phyloP scores from a whole-genome alignment of 2,888 invertebrate genomes.

The Neelides folsomi region DNA sequence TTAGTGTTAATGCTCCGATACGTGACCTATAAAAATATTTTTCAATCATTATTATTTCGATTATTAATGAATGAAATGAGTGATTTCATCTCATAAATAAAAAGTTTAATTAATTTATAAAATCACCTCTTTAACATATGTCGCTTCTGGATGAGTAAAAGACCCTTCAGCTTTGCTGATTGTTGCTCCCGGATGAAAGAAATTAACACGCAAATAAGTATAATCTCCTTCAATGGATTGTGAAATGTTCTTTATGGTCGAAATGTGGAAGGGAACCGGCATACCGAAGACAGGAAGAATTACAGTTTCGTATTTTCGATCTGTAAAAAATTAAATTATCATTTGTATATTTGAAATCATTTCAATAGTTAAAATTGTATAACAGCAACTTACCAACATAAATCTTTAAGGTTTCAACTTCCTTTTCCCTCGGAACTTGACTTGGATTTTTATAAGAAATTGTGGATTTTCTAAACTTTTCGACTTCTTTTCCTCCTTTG shows the following conservation, averaged over 20 bases:
- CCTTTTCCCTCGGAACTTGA: constrained; percentile 85
- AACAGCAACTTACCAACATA: constrained; percentile 77
- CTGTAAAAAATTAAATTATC: constrained; percentile 43
- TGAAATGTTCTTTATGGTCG: constrained; percentile 96
- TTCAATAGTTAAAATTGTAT: no score
- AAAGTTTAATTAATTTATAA: neutral
- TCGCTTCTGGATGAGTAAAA: constrained; percentile 89
- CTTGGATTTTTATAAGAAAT: constrained; percentile 84
- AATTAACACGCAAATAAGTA: constrained; percentile 92
- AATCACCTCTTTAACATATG: constrained; percentile 74
- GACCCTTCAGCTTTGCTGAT: constrained; percentile 85
- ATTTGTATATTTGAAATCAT: no score
- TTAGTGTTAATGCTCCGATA: constrained; percentile 95
- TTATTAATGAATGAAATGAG: no score
- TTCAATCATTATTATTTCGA: no score
- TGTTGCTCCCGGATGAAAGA: constrained; percentile 94
- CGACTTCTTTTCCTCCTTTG: constrained; percentile 59
- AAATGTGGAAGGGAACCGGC: constrained; percentile 95
- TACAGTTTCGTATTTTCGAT: constrained; percentile 95
- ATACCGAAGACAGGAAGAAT: constrained; percentile 92
- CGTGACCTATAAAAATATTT: constrained; percentile 46
- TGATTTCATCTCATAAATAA: no score
- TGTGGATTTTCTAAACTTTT: constrained; percentile 83
- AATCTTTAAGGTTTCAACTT: constrained; percentile 83
- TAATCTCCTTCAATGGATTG: constrained; percentile 98